phyloP scores from a whole-genome alignment of 2,113 vertebrate genomes.

The Antechinus stuartii region DNA sequence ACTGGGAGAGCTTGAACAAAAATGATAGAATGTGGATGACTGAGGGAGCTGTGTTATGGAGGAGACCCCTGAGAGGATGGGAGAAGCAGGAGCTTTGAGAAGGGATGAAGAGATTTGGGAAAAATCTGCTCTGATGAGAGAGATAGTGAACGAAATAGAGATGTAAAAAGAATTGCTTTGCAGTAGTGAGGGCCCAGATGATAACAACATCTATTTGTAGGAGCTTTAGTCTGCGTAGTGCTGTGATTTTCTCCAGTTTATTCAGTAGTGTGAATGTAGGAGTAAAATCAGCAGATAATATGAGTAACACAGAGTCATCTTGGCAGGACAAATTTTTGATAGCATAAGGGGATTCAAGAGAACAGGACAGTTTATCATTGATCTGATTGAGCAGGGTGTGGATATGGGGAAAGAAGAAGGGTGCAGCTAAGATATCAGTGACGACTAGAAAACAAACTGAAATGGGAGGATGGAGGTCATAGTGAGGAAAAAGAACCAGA shows the following conservation, averaged over 20 bases:
- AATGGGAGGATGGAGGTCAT: background rate
- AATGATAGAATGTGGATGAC: background rate
- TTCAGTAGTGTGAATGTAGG: background rate
- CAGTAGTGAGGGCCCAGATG: background rate
- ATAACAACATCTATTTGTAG: background rate
- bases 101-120: background rate
- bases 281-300: background rate
- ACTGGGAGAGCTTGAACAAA: background rate
- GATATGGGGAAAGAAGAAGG: background rate
- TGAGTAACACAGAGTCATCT: background rate
- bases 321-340: background rate
- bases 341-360: background rate
- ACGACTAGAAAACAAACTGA: background rate
- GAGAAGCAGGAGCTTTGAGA: background rate
- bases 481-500: background rate
- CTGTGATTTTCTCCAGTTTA: background rate
- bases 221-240: background rate
- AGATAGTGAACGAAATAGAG: background rate
- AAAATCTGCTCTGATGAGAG: background rate
- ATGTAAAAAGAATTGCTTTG: background rate
- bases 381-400: background rate
- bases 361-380: background rate
- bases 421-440: background rate
- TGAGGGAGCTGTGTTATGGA: background rate
- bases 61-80: background rate